Conservation (phyloP, 2,888 invertebrate genomes). For the Agrilus cyanescens region DNA sequence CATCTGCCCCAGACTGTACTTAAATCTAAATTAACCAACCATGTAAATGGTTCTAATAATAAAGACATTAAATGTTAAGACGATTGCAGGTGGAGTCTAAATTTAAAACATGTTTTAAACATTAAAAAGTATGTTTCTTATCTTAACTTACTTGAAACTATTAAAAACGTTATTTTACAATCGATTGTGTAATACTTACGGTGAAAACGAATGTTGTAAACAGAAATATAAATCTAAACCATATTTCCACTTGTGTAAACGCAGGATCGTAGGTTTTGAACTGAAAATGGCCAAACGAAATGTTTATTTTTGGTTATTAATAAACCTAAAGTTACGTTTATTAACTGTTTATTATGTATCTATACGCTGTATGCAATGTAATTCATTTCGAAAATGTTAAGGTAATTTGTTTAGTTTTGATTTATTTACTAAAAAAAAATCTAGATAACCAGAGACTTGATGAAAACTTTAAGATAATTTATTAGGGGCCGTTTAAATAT, state of each 20-base stretch:
- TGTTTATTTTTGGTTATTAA: conserved; percentile 2
- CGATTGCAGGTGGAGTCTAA: neutral
- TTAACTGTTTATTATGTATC: too few relatives aligned
- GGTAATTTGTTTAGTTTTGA: conserved; percentile 6
- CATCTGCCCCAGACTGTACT: too few relatives aligned
- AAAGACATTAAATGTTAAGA: too few relatives aligned
- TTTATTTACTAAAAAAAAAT: conserved; percentile 2
- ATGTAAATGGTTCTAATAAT: too few relatives aligned
- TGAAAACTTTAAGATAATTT: neutral
- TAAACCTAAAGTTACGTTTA: neutral
- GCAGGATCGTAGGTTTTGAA: conserved; percentile 93
- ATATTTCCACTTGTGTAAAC: conserved; percentile 94
- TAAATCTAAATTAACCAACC: too few relatives aligned
- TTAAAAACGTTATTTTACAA: conserved; percentile 3
- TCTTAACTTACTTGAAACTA: neutral
- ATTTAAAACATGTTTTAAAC: neutral
- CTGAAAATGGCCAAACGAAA: conserved; percentile 43
- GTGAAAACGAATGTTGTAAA: conserved; percentile 74
- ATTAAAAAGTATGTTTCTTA: neutral
- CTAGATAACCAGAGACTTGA: neutral
- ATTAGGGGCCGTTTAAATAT: neutral
- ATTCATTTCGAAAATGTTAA: neutral
- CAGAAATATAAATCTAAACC: conserved; percentile 91
- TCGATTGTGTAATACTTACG: conserved; percentile 46
- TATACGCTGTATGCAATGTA: neutral